A percentile compares a stretch with the other conserved stretches of the same genome.
Evolutionary conservation across 2,888 invertebrate species (phyloP).

Genomic region (Drosophila fungiperda): DNA sequence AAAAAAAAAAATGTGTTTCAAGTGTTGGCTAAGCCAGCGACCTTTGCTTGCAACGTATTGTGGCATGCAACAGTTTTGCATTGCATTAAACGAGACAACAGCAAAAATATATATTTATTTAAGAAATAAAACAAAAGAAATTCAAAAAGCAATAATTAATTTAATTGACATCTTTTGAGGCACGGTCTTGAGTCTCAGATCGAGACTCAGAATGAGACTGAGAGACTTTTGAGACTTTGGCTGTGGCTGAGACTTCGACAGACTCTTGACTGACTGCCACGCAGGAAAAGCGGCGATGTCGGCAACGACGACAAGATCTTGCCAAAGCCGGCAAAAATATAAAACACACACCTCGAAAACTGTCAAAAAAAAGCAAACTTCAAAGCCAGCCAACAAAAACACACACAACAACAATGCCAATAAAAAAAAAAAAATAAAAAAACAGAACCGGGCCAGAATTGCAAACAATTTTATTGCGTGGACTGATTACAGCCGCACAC

Average conservation of each 20-base stretch:
- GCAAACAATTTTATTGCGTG: slow-evolving; percentile 81
- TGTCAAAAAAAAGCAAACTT: slow-evolving; percentile 73
- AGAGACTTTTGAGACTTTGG: slow-evolving; percentile 13
- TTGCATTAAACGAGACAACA: slow-evolving; percentile 69
- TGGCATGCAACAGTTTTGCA: slow-evolving; percentile 68
- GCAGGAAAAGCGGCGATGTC: slow-evolving; percentile 79
- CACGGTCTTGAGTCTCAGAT: slow-evolving; percentile 58
- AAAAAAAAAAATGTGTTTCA: slow-evolving; percentile 28
- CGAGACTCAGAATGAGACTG: slow-evolving; percentile 21
- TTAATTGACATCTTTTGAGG: slow-evolving; percentile 84
- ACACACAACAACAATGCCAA: slow-evolving; percentile 54
- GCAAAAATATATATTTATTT: slow-evolving; percentile 2
- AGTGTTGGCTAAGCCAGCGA: slow-evolving; percentile 65
- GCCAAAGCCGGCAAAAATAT: slow-evolving; percentile 57
- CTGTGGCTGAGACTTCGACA: slow-evolving; percentile 49
- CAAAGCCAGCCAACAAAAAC: slow-evolving; percentile 44
- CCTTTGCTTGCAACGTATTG: slow-evolving; percentile 53
- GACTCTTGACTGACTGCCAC: slow-evolving; percentile 75
- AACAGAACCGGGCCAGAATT: slow-evolving; percentile 60
- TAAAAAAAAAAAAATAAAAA: slow-evolving; percentile 67
- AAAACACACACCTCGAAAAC: slow-evolving; percentile 74
- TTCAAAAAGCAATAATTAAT: slow-evolving; percentile 82
- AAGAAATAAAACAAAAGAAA: slow-evolving; percentile 47
- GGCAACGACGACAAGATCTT: slow-evolving; percentile 73
- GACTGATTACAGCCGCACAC: slow-evolving; percentile 78